A percentile compares a stretch with the other conserved stretches of the same genome.
These are phyloP conservation scores for Carassius carassius DNA, from an alignment of 2,113 vertebrate genomes.

Conservation along the genomic window DNA sequence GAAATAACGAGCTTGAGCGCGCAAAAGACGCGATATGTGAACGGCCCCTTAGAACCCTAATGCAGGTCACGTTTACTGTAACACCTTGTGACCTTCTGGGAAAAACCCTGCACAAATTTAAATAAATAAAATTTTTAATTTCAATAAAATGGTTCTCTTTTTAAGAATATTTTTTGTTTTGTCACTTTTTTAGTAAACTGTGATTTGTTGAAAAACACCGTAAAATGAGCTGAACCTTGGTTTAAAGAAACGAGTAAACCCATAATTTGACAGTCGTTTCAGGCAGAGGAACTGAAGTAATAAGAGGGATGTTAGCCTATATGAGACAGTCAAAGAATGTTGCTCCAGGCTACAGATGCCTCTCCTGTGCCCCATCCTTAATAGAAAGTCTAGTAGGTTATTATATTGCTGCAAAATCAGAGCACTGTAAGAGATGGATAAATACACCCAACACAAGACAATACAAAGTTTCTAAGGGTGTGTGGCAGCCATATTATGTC, in stretches of 20 bases:
- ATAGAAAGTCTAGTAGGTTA: conserved; percentile 9
- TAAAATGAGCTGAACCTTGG: not conserved
- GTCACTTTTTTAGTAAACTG: not conserved
- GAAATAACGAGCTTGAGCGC: too few relatives aligned
- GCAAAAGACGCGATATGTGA: too few relatives aligned
- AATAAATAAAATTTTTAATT: too few relatives aligned
- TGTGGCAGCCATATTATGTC: conserved; percentile 28
- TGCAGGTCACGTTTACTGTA: not conserved
- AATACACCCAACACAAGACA: conserved; percentile 21
- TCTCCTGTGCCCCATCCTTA: conserved; percentile 25
- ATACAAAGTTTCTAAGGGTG: conserved; percentile 32
- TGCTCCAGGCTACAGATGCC: conserved; percentile 19
- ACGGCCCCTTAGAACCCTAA: too few relatives aligned
- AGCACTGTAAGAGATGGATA: conserved; percentile 23
- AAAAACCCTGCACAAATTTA: not conserved
- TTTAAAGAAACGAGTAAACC: not conserved
- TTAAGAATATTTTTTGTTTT: not conserved
- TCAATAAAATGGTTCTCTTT: not conserved
- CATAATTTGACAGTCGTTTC: conserved; percentile 24
- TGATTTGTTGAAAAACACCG: not conserved
- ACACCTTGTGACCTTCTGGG: not conserved
- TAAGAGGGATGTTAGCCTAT: conserved; percentile 42
- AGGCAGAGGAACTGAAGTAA: conserved; percentile 30
- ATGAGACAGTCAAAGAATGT: conserved; percentile 24
- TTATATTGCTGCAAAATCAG: conserved; percentile 25